A percentile compares a stretch with the other conserved stretches of the same genome.
These are phyloP conservation scores for Craniophora ligustri DNA, from an alignment of 2,888 invertebrate genomes.

Conservation along the genomic window DNA sequence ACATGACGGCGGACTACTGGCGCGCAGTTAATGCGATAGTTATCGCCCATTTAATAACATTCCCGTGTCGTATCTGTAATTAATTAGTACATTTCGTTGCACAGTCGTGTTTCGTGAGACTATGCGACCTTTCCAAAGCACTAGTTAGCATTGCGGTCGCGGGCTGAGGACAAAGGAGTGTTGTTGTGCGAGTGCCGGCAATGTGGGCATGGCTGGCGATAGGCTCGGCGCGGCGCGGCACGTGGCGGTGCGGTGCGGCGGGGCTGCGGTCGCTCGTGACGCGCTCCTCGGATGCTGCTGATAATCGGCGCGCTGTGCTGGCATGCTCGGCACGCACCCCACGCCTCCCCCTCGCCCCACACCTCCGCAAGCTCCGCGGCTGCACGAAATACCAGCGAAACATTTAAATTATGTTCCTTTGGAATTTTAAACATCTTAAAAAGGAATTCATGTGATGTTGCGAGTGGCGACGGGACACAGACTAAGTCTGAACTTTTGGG, in stretches of 20 bases:
- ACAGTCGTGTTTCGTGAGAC: slow-evolving; percentile 45
- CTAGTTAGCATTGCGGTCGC: slow-evolving; percentile 46
- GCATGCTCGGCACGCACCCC: slow-evolving; percentile 49
- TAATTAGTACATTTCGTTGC: slow-evolving; percentile 39
- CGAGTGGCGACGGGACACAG: slow-evolving; percentile 25
- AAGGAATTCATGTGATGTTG: slow-evolving; percentile 42
- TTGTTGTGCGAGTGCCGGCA: slow-evolving; percentile 26
- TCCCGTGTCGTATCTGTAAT: slow-evolving; percentile 35
- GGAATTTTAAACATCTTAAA: slow-evolving; percentile 55
- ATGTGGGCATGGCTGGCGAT: slow-evolving; percentile 12
- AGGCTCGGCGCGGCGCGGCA: slow-evolving; percentile 1
- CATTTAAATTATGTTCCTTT: slow-evolving; percentile 54
- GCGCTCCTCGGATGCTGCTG: slow-evolving; percentile 42
- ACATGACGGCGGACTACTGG: slow-evolving; percentile 13
- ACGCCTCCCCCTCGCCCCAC: slow-evolving; percentile 8
- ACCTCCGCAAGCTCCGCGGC: slow-evolving; percentile 38
- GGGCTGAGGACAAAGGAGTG: slow-evolving; percentile 35
- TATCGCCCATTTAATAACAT: slow-evolving; percentile 25
- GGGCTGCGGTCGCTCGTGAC: slow-evolving; percentile 39
- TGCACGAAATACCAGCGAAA: slow-evolving; percentile 47
- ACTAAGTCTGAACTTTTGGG: slow-evolving; percentile 19
- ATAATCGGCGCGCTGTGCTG: slow-evolving; percentile 44
- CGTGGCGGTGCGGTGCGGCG: too few species aligned
- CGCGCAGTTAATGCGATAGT: slow-evolving; percentile 19
- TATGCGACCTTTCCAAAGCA: slow-evolving; percentile 42